Percentiles rank a stretch among this genome's conserved stretches.
These are phyloP conservation scores for Clanis bilineata DNA, from an alignment of 2,888 invertebrate genomes.

Conservation along the genomic window DNA sequence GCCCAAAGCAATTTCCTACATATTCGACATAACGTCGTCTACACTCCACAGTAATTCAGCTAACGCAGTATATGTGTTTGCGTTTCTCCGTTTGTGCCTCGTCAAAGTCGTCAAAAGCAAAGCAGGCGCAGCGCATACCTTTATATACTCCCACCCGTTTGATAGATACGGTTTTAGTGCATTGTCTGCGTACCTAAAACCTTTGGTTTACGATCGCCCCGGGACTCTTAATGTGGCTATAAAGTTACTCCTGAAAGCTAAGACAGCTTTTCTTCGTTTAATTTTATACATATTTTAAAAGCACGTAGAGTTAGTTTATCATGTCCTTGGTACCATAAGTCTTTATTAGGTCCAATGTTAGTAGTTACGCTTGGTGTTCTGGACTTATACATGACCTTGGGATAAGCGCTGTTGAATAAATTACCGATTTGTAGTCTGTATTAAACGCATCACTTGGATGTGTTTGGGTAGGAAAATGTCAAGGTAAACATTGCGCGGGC, in stretches of 20 bases:
- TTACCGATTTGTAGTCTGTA: conserved; percentile 7
- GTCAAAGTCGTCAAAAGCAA: no score
- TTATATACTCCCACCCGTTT: conserved; percentile 52
- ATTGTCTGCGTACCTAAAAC: conserved; percentile 53
- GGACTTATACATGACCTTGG: conserved; percentile 12
- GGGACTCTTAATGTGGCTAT: conserved; percentile 34
- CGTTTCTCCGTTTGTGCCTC: conserved; percentile 33
- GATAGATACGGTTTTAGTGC: conserved; percentile 52
- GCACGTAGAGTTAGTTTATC: background rate
- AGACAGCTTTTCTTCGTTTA: conserved; percentile 33
- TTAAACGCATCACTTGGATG: background rate
- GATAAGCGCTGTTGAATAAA: conserved; percentile 7
- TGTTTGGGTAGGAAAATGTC: conserved; percentile 8
- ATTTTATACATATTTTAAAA: conserved; percentile 19
- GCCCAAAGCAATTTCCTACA: background rate
- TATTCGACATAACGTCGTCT: background rate
- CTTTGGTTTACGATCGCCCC: conserved; percentile 36
- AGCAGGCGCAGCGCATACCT: conserved; percentile 18
- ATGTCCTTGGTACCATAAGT: background rate
- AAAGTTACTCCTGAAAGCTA: conserved; percentile 40
- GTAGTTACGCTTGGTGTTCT: background rate
- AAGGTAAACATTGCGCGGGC: conserved; percentile 3
- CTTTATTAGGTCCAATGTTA: conserved; percentile 6
- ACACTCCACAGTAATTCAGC: conserved; percentile 14
- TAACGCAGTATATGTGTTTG: conserved; percentile 41